Evolutionary conservation across 64 coral and sea anemone genomes (phyloP), one percentile per base, ranked within the genome.

Genomic region (Cladopsammia gracilis): DNA sequence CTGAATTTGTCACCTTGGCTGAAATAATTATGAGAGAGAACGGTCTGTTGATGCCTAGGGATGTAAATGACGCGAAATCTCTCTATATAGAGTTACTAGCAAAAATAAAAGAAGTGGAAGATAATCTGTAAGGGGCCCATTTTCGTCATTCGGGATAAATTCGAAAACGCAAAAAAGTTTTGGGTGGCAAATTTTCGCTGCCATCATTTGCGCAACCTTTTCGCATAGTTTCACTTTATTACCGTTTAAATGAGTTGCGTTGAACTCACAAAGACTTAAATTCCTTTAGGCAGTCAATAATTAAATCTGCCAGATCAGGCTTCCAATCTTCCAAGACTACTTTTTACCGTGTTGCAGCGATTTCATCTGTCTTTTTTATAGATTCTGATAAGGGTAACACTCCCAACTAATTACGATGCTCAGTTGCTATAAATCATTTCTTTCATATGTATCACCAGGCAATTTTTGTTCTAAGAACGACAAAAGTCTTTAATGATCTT

Each of bases 121-220:
- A 69, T 69, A 69, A 69, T 69, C 65, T 69, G 12, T 69, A 69
- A 69, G 24, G 65, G 26, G 22, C 65, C 65, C 65, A 69, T 69
- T 69, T 69, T 69, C 65, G 26, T 5, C 16, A 69, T 20, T 69
- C 65, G 65, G 65, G 65, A 69, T 58, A 5, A 58, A 69, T 69
- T 69, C 26, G 65, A 24, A 69, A 69, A 69, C 16, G 65, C 65
- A 69, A 69, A 69, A 7, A 25, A 16, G 65, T 69, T 69, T 69
- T 69, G n/a, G n/a, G 65, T 69, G n/a, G 5, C n/a, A 11, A 69
- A 24, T 69, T 20, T 69, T 23, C 65, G 65, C 65, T 69, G 65
- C 65, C 65, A 69, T 69, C 65, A 69, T 69, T 20, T 69, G 65
- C 26, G 65, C n/a, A 69, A 69, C 65, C 65, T 69, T 58, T 58